Percentiles rank a stretch among this genome's conserved stretches.
Conservation (phyloP, 2,888 invertebrate genomes). For the Pandemis corylana region DNA sequence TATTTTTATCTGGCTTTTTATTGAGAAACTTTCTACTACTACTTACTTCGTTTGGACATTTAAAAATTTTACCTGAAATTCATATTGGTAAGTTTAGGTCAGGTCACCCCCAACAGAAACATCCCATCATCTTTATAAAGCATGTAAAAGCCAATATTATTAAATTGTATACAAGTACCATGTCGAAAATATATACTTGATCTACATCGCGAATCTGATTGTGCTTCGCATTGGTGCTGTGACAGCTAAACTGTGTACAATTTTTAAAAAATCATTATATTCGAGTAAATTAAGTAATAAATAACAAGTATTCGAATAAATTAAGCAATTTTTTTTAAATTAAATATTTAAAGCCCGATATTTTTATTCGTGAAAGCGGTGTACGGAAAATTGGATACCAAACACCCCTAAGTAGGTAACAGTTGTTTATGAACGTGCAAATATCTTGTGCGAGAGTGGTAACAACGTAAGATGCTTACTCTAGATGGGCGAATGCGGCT, state of each 20-base stretch:
- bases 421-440: conserved; percentile 43
- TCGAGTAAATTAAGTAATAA: too few relatives aligned
- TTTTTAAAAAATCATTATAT: too few relatives aligned
- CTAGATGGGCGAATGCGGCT: conserved; percentile 82
- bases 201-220: not conserved
- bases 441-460: conserved; percentile 55
- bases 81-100: too few relatives aligned
- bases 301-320: too few relatives aligned
- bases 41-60: not conserved
- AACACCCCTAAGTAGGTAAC: not conserved
- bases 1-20: not conserved
- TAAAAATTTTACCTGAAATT: too few relatives aligned
- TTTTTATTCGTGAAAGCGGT: not conserved
- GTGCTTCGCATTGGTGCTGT: too few relatives aligned
- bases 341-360: too few relatives aligned
- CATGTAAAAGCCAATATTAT: not conserved
- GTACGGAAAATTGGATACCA: not conserved
- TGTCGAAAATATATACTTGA: not conserved
- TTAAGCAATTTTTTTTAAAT: too few relatives aligned
- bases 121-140: not conserved
- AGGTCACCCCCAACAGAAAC: too few relatives aligned
- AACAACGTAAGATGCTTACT: conserved; percentile 73
- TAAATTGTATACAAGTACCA: not conserved
- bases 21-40: not conserved
- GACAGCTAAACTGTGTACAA: too few relatives aligned